Evolutionary conservation across 2,797 vertebrate genomes (phyloP).

Genomic region (Gephyroberyx darwinii): DNA sequence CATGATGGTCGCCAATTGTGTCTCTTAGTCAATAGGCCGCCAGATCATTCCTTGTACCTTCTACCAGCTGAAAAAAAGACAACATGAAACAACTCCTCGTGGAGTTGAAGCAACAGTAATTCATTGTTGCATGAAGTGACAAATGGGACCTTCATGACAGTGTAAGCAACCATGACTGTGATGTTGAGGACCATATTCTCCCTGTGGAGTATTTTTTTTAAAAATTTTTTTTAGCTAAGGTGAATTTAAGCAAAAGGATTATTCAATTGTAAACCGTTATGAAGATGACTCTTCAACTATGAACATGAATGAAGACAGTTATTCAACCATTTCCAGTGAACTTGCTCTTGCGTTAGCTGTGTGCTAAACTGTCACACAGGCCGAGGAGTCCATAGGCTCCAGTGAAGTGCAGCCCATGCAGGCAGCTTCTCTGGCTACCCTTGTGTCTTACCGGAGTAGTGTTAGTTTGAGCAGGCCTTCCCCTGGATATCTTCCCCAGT

Average conservation of each 20-base stretch:
- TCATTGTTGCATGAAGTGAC: neutral
- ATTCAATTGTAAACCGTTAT: neutral
- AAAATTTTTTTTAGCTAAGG: neutral
- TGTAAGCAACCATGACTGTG: neutral
- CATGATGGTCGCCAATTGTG: no score
- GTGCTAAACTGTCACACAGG: slow-evolving; percentile 1
- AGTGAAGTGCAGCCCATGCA: neutral
- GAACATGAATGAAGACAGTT: slow-evolving; percentile 22
- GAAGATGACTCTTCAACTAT: neutral
- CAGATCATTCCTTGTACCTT: neutral
- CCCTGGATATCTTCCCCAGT: slow-evolving; percentile 21
- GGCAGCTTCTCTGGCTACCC: neutral
- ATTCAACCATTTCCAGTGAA: neutral
- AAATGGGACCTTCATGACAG: neutral
- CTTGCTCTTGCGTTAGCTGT: neutral
- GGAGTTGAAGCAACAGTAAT: neutral
- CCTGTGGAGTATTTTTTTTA: neutral
- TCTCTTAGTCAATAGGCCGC: neutral
- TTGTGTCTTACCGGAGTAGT: slow-evolving; percentile 3
- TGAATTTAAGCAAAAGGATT: neutral
- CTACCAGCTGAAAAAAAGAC: neutral
- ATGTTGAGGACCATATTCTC: slow-evolving; percentile 1
- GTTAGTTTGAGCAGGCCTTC: slow-evolving; percentile 18
- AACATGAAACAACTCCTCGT: neutral
- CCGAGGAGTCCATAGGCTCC: slow-evolving; percentile 1